These are phyloP conservation scores for Eurystomus glaucurus DNA, from an alignment of 2,797 vertebrate genomes.

Conservation along the genomic window DNA sequence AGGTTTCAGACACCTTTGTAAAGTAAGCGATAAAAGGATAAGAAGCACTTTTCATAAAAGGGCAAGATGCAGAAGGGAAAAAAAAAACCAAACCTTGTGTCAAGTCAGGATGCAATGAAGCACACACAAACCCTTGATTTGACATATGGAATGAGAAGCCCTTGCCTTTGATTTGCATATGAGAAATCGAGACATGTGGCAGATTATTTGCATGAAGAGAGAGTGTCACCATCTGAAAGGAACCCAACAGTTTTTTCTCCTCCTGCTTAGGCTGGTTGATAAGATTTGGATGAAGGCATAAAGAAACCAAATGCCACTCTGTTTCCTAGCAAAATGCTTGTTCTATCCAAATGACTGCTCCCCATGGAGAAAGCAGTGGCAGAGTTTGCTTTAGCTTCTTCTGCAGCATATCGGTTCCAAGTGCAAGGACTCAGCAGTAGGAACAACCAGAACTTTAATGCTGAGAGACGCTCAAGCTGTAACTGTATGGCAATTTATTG, in stretches of 20 bases:
- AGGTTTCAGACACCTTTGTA: not conserved
- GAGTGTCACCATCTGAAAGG: not conserved
- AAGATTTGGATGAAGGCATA: not conserved
- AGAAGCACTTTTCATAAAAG: not conserved
- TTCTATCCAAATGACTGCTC: not conserved
- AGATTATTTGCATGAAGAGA: not conserved
- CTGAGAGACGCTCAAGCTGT: not conserved
- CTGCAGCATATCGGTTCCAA: rapidly evolving
- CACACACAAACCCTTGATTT: not conserved
- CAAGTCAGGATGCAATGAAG: not conserved
- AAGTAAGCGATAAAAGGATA: not conserved
- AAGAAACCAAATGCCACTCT: not conserved
- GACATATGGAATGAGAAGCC: not conserved
- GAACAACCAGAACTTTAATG: not conserved
- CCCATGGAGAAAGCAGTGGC: not conserved
- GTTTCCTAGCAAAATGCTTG: not conserved
- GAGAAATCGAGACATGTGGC: not conserved
- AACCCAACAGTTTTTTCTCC: not conserved
- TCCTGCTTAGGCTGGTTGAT: not conserved
- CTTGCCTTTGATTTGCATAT: not conserved
- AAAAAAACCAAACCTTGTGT: not conserved
- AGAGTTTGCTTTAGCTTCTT: not conserved
- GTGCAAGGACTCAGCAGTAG: not conserved
- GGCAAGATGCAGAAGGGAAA: not conserved
- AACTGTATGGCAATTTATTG: not conserved